Percentiles rank a stretch among this genome's conserved stretches.
Conservation (phyloP, 2,888 invertebrate species). For the Calliopum simillimum region DNA sequence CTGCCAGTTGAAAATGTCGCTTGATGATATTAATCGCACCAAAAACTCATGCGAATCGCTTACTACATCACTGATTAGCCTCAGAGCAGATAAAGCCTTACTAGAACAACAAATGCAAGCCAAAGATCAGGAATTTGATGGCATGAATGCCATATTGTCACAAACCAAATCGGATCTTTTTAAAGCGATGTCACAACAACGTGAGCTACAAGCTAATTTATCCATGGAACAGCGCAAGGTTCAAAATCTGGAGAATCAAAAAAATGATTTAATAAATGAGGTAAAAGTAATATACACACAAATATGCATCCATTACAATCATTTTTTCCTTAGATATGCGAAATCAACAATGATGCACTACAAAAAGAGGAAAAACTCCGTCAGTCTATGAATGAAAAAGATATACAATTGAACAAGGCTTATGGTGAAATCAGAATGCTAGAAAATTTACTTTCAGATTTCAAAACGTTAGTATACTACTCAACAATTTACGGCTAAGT, state of each 20-base stretch:
- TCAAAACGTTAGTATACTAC: conserved; percentile 45
- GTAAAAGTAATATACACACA: conserved; percentile 39
- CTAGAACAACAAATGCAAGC: conserved; percentile 51
- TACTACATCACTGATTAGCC: conserved; percentile 50
- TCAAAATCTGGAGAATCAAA: conserved; percentile 53
- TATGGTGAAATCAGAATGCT: conserved; percentile 42
- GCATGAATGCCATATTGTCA: conserved; percentile 51
- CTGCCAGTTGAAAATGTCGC: conserved; percentile 52
- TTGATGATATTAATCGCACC: conserved; percentile 54
- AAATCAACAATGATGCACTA: conserved; percentile 42
- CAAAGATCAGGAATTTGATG: conserved; percentile 55
- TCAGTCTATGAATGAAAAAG: conserved; percentile 42
- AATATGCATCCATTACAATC: background rate
- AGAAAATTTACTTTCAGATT: conserved; percentile 40
- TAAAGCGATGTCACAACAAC: conserved; percentile 51
- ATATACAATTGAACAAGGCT: conserved; percentile 36
- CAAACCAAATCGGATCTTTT: conserved; percentile 57
- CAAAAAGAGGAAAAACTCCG: conserved; percentile 43
- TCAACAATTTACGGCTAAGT: background rate
- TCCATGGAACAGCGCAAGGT: conserved; percentile 54
- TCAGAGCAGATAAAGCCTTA: conserved; percentile 50
- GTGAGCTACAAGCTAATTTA: conserved; percentile 55
- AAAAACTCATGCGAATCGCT: conserved; percentile 52
- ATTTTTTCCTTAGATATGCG: conserved; percentile 41
- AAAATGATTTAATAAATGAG: conserved; percentile 53